These are phyloP conservation scores for Mormyrus iriodes DNA, from an alignment of 2,113 vertebrate species.

Conservation along the genomic window DNA sequence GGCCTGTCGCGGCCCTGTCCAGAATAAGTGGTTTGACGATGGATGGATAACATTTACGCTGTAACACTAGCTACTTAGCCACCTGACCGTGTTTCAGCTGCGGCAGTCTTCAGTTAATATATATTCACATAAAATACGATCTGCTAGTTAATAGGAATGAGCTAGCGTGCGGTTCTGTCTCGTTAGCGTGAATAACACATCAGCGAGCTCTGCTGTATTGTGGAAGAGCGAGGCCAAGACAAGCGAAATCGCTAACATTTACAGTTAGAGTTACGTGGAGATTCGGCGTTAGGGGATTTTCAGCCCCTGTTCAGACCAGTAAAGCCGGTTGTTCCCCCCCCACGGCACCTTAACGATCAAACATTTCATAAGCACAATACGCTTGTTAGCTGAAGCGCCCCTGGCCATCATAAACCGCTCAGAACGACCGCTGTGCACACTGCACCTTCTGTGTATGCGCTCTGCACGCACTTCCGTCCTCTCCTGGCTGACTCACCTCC, in stretches of 20 bases:
- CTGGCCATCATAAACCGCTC: not conserved
- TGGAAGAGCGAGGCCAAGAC: not conserved
- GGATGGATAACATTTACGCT: not conserved
- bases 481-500: constrained; percentile 65
- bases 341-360: not conserved
- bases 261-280: not conserved
- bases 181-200: not conserved
- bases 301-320: not conserved
- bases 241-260: not conserved
- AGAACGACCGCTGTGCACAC: not conserved
- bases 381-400: not conserved
- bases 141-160: not conserved
- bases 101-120: not conserved
- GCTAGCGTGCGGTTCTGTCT: not conserved
- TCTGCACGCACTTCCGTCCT: not conserved
- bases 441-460: not conserved
- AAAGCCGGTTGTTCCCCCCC: not conserved
- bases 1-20: not conserved
- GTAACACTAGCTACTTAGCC: not conserved
- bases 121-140: not conserved
- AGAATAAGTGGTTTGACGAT: not conserved
- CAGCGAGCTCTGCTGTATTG: not conserved
- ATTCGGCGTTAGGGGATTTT: not conserved
- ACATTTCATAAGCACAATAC: not conserved
- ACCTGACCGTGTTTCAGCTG: not conserved